Conservation (phyloP, 2,113 vertebrate species). For the Vidua chalybeata region DNA sequence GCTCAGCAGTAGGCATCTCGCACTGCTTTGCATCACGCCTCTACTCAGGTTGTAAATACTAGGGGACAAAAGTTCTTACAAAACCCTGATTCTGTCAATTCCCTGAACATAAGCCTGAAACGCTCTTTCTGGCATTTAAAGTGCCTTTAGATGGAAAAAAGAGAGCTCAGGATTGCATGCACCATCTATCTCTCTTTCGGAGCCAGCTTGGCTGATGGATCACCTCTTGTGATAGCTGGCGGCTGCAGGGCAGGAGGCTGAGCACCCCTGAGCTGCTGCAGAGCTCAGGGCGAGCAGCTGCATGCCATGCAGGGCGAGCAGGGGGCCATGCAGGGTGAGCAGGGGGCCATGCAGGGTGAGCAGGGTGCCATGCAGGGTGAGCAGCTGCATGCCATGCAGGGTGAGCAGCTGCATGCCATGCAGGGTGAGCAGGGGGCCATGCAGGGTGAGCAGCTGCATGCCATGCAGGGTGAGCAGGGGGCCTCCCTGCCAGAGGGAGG, state of each 20-base stretch:
- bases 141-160: not conserved
- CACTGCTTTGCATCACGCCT: constrained; percentile 6
- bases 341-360: not conserved
- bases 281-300: not conserved
- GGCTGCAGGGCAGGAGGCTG: not conserved
- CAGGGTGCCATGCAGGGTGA: not conserved
- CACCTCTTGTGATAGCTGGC: accelerated
- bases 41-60: not conserved
- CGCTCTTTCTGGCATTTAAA: not conserved
- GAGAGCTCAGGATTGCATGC: accelerated
- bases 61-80: not conserved
- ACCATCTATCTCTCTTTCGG: not conserved
- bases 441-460: not conserved
- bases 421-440: not conserved
- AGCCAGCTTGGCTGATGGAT: not conserved
- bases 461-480: not conserved
- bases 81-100: not conserved
- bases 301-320: accelerated
- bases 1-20: not conserved
- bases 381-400: accelerated
- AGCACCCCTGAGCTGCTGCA: not conserved
- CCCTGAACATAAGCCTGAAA: not conserved
- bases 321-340: not conserved
- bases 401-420: accelerated
- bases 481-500: not conserved